A percentile compares a stretch with the other conserved stretches of the same genome.
Conservation (phyloP, 2,888 invertebrate species). For the Byasa hedistus region DNA sequence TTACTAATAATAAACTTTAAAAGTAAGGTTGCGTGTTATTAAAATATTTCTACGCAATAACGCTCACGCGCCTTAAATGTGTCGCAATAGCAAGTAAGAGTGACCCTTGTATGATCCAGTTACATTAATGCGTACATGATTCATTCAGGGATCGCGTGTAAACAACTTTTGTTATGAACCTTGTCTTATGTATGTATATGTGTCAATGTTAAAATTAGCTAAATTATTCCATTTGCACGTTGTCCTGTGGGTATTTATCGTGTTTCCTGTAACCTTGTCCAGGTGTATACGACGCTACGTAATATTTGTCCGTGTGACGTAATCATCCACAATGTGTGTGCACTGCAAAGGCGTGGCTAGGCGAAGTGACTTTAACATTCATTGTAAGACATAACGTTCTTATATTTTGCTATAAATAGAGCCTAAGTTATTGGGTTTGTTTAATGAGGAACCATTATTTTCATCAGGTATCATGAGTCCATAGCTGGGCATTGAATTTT, state of each 20-base stretch:
- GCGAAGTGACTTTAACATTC: not conserved
- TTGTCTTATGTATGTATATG: not conserved
- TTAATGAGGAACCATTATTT: not conserved
- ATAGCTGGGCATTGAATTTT: no score
- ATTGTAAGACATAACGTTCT: not conserved
- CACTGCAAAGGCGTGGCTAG: constrained; percentile 10
- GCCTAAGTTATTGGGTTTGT: not conserved
- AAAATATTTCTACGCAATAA: constrained; percentile 2
- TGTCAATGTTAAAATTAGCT: constrained; percentile 22
- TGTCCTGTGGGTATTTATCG: constrained; percentile 21
- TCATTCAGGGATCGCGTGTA: not conserved
- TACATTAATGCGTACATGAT: constrained; percentile 3
- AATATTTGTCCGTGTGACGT: constrained; percentile 11
- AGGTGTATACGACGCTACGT: constrained; percentile 18
- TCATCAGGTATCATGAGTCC: no score
- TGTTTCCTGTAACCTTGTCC: constrained; percentile 21
- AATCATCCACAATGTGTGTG: constrained; percentile 3
- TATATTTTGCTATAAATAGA: not conserved
- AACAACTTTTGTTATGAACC: not conserved
- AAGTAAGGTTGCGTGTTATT: not conserved
- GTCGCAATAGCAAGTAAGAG: constrained; percentile 1
- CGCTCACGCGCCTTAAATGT: not conserved
- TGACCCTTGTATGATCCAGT: not conserved
- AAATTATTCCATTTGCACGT: constrained; percentile 17
- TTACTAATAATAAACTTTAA: not conserved